Conservation (phyloP, 2,797 vertebrate genomes). For the Uromys caudimaculatus region DNA sequence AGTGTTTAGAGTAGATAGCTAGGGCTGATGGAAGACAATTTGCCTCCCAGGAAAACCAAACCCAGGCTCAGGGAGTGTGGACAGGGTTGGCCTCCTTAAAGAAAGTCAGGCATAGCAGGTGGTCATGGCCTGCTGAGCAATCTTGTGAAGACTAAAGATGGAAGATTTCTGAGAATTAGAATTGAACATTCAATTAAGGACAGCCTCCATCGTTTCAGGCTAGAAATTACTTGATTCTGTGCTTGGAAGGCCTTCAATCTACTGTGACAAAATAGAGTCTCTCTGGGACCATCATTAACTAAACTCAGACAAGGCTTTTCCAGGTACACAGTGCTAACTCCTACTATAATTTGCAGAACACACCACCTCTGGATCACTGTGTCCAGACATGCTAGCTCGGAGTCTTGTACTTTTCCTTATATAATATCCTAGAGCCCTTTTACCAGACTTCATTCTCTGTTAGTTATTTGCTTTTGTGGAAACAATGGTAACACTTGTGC, state of each 20-base stretch:
- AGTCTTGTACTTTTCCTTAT: not conserved
- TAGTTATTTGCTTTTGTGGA: not conserved
- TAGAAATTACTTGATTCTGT: conserved; percentile 55
- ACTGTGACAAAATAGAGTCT: not conserved
- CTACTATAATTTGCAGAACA: not conserved
- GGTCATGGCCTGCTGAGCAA: not conserved
- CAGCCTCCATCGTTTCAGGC: not conserved
- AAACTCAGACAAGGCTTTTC: not conserved
- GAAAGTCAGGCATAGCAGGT: not conserved
- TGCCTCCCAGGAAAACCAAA: not conserved
- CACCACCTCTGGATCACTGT: not conserved
- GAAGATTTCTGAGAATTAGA: conserved; percentile 42
- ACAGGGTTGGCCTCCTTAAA: not conserved
- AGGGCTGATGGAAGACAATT: conserved; percentile 27
- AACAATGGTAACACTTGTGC: not conserved
- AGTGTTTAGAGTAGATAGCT: not conserved
- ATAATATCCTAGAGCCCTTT: not conserved
- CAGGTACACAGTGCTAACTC: not conserved
- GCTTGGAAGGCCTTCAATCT: conserved; percentile 27
- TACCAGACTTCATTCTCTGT: not conserved
- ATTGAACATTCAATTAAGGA: conserved; percentile 33
- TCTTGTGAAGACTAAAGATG: not conserved
- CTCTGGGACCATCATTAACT: not conserved
- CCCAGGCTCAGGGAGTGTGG: not conserved
- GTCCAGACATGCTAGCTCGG: not conserved